Base-by-base conservation (phyloP, 2,797 vertebrate genomes). In the Catamblyrhynchus diadema region DNA sequence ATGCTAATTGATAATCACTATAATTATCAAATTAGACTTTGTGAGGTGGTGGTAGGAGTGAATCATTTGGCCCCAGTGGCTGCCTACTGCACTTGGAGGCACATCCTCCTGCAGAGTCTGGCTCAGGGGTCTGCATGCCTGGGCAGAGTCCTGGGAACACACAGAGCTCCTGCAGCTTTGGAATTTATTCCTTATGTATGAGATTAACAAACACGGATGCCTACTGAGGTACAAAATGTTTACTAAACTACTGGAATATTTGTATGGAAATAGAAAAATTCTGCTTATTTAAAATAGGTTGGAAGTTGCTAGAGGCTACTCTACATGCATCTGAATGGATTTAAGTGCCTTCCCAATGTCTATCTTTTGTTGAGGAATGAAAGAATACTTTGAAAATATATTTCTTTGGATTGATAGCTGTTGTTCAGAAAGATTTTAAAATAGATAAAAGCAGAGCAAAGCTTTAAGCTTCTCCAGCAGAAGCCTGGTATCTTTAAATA, bases 1-100 rank as follows among this genome's bases (percentile, higher is more conserved):
- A 74, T 79, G 82, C 70, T 90, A 93, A 96, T 94, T 94, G 92
- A 81, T 96, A 97, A 95, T 92, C 75, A 88, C 69, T 86, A 13
- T 93, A 91, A 95, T 96, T 95, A 94, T 69, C 75, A 87, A 93
- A 91, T 81, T 72, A 95, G 87, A 51, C 77, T 69, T 92, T 65
- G 41, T 7, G 50, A 71, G 79, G 72, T 70, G 79, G 35, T 71
- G 84, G 65, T 57, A 69, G 72, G 79, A 89, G 33, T 90, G 81
- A 94, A 74, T 92, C 35, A 95, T 65, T 86, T 93, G 10, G 17
- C 66, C 54, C 41, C 19, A 48, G 86, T 59, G 6, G 18, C 6
- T 72, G 39, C 27, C 62, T 74, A 2, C 50, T 22, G 66, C 32
- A 37, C 45, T 83, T 54, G 17, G 56, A 45, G 80, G 84, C 79